Evolutionary conservation across 2,797 vertebrate species (phyloP).

Genomic region (Phataginus tetradactyla): DNA sequence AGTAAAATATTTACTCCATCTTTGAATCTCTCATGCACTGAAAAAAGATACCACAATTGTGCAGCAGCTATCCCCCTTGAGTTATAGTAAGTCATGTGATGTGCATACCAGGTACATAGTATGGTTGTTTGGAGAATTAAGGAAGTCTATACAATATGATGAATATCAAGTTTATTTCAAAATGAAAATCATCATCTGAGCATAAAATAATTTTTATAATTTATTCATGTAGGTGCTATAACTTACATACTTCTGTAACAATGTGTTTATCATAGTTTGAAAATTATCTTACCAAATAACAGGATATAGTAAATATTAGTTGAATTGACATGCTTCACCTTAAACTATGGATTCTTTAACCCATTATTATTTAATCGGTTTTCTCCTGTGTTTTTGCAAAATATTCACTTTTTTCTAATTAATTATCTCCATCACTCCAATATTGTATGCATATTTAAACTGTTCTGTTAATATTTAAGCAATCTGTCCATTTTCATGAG

Average conservation of each 20-base stretch:
- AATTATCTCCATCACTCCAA: background rate
- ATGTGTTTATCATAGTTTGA: background rate
- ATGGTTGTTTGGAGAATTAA: background rate
- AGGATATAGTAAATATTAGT: background rate
- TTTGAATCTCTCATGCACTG: background rate
- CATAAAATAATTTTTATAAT: background rate
- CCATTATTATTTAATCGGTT: background rate
- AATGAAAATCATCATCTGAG: background rate
- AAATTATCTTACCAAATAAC: background rate
- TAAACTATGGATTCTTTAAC: background rate
- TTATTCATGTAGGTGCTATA: background rate
- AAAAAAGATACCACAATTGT: background rate
- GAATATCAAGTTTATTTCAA: background rate
- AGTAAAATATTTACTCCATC: background rate
- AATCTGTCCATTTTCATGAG: background rate
- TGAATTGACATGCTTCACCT: background rate
- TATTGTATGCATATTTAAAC: constrained; percentile 1
- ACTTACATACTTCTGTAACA: background rate
- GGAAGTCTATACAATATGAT: background rate
- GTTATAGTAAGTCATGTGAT: background rate
- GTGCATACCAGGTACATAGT: background rate
- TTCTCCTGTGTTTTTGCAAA: background rate
- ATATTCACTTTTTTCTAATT: background rate
- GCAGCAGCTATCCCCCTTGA: background rate
- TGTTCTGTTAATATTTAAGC: background rate